Conservation (phyloP, 2,888 invertebrate species). For the Odontothrips loti region DNA sequence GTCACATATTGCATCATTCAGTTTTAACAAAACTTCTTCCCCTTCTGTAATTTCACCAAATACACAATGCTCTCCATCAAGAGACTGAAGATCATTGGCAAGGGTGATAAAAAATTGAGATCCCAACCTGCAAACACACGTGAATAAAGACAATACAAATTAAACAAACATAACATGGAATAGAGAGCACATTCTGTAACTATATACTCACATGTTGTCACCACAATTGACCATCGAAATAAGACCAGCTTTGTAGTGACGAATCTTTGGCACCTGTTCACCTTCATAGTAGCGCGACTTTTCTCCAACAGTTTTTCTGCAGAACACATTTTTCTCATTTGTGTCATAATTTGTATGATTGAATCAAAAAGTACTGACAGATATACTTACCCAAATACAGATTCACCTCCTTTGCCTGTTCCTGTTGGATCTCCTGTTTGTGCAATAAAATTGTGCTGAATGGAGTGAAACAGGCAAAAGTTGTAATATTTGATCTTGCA, state of each 20-base stretch:
- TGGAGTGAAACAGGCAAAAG: constrained; percentile 86
- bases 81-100: constrained; percentile 76
- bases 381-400: constrained; percentile 65
- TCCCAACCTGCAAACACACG: constrained; percentile 53
- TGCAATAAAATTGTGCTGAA: constrained; percentile 90
- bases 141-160: constrained; percentile 23
- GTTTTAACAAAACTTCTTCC: constrained; percentile 73
- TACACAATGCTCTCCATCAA: constrained; percentile 89
- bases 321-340: constrained; percentile 34
- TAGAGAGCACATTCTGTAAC: neutral
- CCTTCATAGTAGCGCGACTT: constrained; percentile 85
- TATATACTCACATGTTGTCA: constrained; percentile 63
- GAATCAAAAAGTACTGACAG: constrained; percentile 16
- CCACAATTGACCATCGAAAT: constrained; percentile 94
- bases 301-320: constrained; percentile 71
- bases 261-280: constrained; percentile 85
- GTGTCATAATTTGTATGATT: neutral
- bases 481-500: constrained; percentile 99
- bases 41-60: constrained; percentile 96
- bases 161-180: constrained; percentile 9
- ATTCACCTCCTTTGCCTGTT: constrained; percentile 85
- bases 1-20: constrained; percentile 94
- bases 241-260: constrained; percentile 79
- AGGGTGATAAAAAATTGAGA: constrained; percentile 96
- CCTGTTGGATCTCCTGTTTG: constrained; percentile 97